Evolutionary conservation across 2,888 invertebrate genomes (phyloP), one percentile per base, ranked within the genome.

Genomic region (Galerucella pusilla): DNA sequence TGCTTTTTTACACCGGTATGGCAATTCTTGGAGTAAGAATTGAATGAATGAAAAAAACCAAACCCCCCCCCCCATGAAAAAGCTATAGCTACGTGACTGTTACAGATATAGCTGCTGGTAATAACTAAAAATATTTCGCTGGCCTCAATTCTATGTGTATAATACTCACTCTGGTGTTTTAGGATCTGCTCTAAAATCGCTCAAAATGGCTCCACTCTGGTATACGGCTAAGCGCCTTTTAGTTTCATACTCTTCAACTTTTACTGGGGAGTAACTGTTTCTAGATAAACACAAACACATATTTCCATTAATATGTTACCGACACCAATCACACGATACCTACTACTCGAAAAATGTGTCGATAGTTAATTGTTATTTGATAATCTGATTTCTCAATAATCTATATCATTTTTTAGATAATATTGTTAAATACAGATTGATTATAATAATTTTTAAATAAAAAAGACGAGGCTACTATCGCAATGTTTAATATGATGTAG

Each of bases 121-220:
- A 42, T 42, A 6, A 42, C 35, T 42, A 42, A 42, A 42, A 42
- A 42, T 42, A 42, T 42, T 1, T 42, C 7, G 35, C 35, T 42
- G 35, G 9, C 35, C 7, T 42, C 35, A 42, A 42, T 42, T 42
- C 35, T 42, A 7, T 42, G 35, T 42, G 35, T 42, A 42, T 42
- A 7, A 12, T 61, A 67, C 72, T 72, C 46, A 72, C 72, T 60
- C 66, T 46, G 28, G 46, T 2, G 72, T 60, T 60, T 72, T 72
- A 67, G 42, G 66, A 49, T 66, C 59, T 3, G 4, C n/a, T 12
- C 12, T 25, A 57, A 60, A n/a, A n/a, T 57, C 12, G 12, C 16
- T 46, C 45, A 72, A 46, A 46, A 67, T 66, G 20, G 46, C 45
- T 46, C n/a, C 61, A 72, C 72, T 72, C 60, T 72, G 72, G 54